Base-by-base conservation (phyloP, 1,140 invertebrate genomes). In the Planococcus citri region DNA sequence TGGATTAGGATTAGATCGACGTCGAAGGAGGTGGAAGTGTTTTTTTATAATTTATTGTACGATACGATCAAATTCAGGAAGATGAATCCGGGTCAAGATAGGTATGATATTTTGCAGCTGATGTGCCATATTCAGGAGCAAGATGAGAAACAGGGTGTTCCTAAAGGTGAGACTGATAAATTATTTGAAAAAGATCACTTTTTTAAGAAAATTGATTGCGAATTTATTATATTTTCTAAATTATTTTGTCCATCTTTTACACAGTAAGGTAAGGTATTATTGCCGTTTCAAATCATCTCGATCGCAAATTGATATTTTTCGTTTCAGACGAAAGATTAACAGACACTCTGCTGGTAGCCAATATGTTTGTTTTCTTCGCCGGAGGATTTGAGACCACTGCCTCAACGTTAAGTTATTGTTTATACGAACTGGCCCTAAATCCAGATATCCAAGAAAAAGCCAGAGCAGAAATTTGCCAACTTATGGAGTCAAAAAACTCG, bases 331-430 rank as follows among this genome's bases (percentile, higher is more conserved):
- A 57, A 4, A 41, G 12, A 57, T 57, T 85, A 73, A 79, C 79
- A 0, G 84, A 85, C 38, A 80, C 84, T n/a, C 83, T 88, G 72
- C 81, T 92, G 8, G 78, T 85, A 1, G 82, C 84, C 0, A 85
- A 89, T 72, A 82, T 83, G 0, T 77, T 85, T 1, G 58, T 86
- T 1, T 89, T 90, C 73, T 86, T 88, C 72, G 77, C 82, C 1
- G 88, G 83, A 69, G 87, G 86, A 1, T 88, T 83, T 73, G 86
- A 87, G 74, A 86, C 85, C 0, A 81, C 82, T 0, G 78, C 83
- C 0, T 81, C 80, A 0, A 78, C 82, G 0, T 75, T 87, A 29
- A 75, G 80, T 0, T 84, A 84, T 71, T 75, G 81, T 0, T 73
- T 83, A 1, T 81, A 82, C 69, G 82, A 83, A 71, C 73, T 89